Evolutionary conservation across 2,797 vertebrate genomes (phyloP).

Genomic region (Schizopygopsis malacanthus): DNA sequence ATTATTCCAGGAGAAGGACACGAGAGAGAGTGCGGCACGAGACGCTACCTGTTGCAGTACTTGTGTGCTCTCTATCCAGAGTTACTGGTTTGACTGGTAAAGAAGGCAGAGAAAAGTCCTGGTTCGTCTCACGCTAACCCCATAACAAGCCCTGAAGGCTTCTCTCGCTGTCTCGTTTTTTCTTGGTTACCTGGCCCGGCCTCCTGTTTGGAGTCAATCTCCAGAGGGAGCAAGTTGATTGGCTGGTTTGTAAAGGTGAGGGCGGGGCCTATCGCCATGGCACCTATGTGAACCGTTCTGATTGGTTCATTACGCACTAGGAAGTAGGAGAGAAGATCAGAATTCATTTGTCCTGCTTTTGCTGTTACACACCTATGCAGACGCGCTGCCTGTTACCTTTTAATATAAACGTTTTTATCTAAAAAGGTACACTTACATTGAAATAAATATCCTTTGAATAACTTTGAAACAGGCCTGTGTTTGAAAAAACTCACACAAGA

Average conservation of each 20-base stretch:
- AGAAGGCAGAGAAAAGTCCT: slow-evolving; percentile 82
- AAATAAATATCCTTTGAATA: background rate
- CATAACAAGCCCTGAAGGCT: slow-evolving; percentile 82
- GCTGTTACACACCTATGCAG: slow-evolving; percentile 50
- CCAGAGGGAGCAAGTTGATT: slow-evolving; percentile 74
- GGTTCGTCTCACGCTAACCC: slow-evolving; percentile 86
- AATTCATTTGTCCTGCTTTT: slow-evolving; percentile 42
- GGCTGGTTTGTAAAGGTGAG: slow-evolving; percentile 86
- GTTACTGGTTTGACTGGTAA: slow-evolving; percentile 87
- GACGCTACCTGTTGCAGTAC: slow-evolving; percentile 89
- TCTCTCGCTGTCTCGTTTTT: slow-evolving; percentile 58
- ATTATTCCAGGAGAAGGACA: slow-evolving; percentile 76
- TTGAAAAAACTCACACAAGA: background rate
- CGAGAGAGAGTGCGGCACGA: slow-evolving; percentile 77
- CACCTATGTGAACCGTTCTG: slow-evolving; percentile 64
- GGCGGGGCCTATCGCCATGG: slow-evolving; percentile 75
- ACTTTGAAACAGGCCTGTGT: background rate
- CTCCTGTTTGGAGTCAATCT: slow-evolving; percentile 78
- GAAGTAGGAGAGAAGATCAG: slow-evolving; percentile 68
- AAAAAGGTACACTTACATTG: background rate
- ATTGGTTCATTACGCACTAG: slow-evolving; percentile 75
- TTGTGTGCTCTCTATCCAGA: slow-evolving; percentile 82
- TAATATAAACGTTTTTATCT: background rate
- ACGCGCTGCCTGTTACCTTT: background rate
- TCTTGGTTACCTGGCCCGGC: slow-evolving; percentile 87